Base-by-base conservation (phyloP, 2,888 invertebrate genomes). In the Platycheirus albimanus region DNA sequence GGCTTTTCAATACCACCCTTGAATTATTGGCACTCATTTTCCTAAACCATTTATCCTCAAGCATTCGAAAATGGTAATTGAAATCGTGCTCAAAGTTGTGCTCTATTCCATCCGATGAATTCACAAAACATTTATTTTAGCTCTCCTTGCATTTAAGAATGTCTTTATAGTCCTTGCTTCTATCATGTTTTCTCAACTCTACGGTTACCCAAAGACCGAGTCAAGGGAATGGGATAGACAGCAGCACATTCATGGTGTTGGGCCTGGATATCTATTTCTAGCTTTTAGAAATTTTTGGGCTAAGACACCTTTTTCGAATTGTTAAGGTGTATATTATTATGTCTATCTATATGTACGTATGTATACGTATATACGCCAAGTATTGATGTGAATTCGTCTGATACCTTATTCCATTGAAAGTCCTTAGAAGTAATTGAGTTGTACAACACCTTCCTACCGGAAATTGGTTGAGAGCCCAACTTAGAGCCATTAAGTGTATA, bases 401-500 rank as follows among this genome's bases (percentile, higher is more conserved):
- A 54, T 54, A 54, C 19, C 47, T 5, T 1, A 19, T 3, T 54
- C 54, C n/a, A 5, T 36, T 54, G 19, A 36, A 54, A 54, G 10
- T 19, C 15, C 36, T 36, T 54, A 36, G 17, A 54, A 7, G 33
- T 33, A 52, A 52, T 52, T 33, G 52, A 52, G 33, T 52, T 33
- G 33, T 33, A 19, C 2, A 43, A 43, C 43, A 30, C 10, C 36
- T 54, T 54, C 36, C 36, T 36, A 17, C 20, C 33, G 54, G 54
- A 54, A 54, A 54, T 54, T 54, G 19, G 11, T 54, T 54, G 36
- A 36, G 36, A 54, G 4, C 19, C 13, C 52, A 52, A 33, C 30
- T 36, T n/a, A 30, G 4, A 54, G n/a, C 52, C 33, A 54, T 54
- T 54, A 36, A 20, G 36, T 54, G n/a, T 10, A 13, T 19, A 3